A percentile compares a stretch with the other conserved stretches of the same genome.
Conservation (phyloP, 1,140 invertebrate species). For the Colletes latitarsis region DNA sequence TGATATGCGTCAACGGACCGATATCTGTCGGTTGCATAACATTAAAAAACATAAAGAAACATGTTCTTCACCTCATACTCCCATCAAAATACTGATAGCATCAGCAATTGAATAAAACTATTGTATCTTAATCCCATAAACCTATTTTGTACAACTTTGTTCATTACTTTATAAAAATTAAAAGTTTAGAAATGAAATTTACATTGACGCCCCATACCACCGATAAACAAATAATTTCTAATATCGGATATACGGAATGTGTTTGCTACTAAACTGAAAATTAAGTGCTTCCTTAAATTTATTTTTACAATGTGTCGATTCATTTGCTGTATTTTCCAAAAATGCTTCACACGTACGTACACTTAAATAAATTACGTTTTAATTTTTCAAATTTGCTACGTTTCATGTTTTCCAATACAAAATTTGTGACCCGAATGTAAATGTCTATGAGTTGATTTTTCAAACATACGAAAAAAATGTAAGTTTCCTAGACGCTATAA, state of each 20-base stretch:
- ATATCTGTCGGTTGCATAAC: background rate
- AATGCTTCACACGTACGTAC: background rate
- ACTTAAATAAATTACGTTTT: background rate
- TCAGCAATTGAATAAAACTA: slow-evolving; percentile 12
- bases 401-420: background rate
- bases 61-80: background rate
- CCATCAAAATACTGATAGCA: slow-evolving; percentile 7
- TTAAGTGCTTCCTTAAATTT: slow-evolving; percentile 7
- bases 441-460: background rate
- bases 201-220: background rate
- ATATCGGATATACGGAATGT: background rate
- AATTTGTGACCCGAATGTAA: too few species aligned
- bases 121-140: slow-evolving; percentile 16
- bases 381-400: background rate
- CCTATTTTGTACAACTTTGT: slow-evolving; percentile 18
- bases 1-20: background rate
- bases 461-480: background rate
- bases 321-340: slow-evolving; percentile 17
- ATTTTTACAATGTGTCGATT: background rate
- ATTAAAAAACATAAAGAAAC: slow-evolving; percentile 3
- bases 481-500: background rate
- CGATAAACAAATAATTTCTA: background rate
- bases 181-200: background rate
- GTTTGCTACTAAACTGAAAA: background rate
- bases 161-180: slow-evolving; percentile 1